A percentile compares a stretch with the other conserved stretches of the same genome.
Conservation (phyloP, 1,140 invertebrate species). For the Stenopsyche tienmushanensis region DNA sequence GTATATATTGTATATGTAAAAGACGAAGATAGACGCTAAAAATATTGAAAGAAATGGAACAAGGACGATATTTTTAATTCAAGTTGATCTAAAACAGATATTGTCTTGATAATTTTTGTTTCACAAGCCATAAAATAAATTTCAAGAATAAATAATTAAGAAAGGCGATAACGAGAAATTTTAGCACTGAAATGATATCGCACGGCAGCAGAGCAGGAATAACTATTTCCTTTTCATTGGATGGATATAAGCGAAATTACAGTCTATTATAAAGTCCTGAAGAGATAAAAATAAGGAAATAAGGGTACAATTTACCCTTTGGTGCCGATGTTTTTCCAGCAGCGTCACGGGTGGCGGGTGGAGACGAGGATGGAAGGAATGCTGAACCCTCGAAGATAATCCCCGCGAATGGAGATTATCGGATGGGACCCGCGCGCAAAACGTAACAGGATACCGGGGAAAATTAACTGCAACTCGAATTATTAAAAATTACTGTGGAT, state of each 20-base stretch:
- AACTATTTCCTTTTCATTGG: not conserved
- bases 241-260: not conserved
- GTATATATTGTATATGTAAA: no score
- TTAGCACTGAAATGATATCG: no score
- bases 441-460: slow-evolving; percentile 4
- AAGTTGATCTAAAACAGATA: no score
- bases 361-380: not conserved
- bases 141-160: no score
- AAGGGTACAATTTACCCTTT: not conserved
- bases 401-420: slow-evolving; percentile 32
- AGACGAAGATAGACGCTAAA: no score
- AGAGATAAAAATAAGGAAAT: not conserved
- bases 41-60: no score
- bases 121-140: no score
- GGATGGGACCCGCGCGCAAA: slow-evolving; percentile 1
- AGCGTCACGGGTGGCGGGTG: not conserved
- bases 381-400: slow-evolving; percentile 24
- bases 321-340: slow-evolving; percentile 28
- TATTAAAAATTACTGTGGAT: no score
- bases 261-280: not conserved
- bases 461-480: slow-evolving; percentile 11
- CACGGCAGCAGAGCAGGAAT: not conserved
- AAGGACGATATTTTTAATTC: no score
- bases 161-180: no score
- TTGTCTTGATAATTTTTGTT: no score